phyloP scores from a whole-genome alignment of 2,113 vertebrate genomes.

The Panthera uncia region DNA sequence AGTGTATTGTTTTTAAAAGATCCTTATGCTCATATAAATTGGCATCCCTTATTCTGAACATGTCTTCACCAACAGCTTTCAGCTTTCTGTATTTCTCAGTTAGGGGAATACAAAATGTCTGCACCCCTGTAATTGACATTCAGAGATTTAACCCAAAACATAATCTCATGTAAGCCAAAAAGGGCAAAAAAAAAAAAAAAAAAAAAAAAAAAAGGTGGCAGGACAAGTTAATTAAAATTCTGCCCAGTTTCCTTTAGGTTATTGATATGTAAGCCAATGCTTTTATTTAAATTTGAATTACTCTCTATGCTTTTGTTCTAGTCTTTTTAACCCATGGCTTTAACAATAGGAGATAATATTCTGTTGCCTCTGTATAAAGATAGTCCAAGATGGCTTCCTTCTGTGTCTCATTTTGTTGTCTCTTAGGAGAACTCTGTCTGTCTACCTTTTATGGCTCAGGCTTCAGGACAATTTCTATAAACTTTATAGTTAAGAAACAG shows the following conservation, averaged over 20 bases:
- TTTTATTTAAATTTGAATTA: neutral
- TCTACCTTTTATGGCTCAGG: neutral
- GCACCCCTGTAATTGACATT: neutral
- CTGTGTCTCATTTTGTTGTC: neutral
- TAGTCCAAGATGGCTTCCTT: neutral
- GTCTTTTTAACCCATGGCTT: neutral
- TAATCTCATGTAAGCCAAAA: neutral
- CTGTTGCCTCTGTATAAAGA: neutral
- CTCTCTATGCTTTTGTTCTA: neutral
- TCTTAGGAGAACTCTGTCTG: neutral
- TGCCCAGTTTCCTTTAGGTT: constrained; percentile 14
- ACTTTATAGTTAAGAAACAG: neutral
- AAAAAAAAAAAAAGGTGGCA: neutral
- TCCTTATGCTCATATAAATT: neutral
- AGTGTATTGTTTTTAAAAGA: neutral
- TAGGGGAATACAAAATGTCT: neutral
- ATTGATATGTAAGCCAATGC: neutral
- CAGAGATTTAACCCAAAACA: neutral
- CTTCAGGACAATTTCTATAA: neutral
- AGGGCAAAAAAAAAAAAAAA: neutral
- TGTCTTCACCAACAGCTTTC: neutral
- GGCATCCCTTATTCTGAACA: neutral
- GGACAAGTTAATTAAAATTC: neutral
- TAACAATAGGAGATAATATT: neutral
- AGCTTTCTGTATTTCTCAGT: neutral